A percentile compares a stretch with the other conserved stretches of the same genome.
phyloP scores from a whole-genome alignment of 1,140 invertebrate species.

The Megathymus violae region DNA sequence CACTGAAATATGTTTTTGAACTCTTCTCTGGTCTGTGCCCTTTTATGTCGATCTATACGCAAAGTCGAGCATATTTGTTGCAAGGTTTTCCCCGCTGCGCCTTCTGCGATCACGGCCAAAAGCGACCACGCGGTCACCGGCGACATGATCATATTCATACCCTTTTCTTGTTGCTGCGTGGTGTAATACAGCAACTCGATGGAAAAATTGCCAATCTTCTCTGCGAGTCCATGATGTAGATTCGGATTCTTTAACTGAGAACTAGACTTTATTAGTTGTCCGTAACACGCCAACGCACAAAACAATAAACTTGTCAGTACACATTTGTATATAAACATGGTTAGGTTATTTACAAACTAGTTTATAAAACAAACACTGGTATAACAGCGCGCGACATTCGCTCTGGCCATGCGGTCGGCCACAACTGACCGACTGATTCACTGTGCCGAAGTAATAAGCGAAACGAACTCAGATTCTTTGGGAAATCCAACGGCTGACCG shows the following conservation, averaged over 20 bases:
- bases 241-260: neutral
- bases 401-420: neutral
- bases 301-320: neutral
- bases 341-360: neutral
- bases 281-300: neutral
- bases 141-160: constrained; percentile 70
- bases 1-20: constrained; percentile 63
- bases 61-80: constrained; percentile 65
- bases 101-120: constrained; percentile 80
- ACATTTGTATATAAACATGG: constrained; percentile 7
- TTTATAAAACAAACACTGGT: neutral
- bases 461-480: neutral
- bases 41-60: constrained; percentile 53
- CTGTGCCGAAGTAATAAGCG: no score
- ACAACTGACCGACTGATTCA: no score
- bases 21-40: constrained; percentile 52
- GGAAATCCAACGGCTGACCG: neutral
- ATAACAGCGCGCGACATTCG: constrained; percentile 1
- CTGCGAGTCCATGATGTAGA: constrained; percentile 53
- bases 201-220: constrained; percentile 75
- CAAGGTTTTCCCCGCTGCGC: constrained; percentile 68
- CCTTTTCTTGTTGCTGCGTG: constrained; percentile 42
- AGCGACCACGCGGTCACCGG: constrained; percentile 83
- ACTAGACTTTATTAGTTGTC: neutral
- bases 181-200: constrained; percentile 68